A percentile compares a stretch with the other conserved stretches of the same genome.
These are phyloP conservation scores for Phataginus tricuspis DNA, from an alignment of 2,797 vertebrate genomes.

Conservation along the genomic window DNA sequence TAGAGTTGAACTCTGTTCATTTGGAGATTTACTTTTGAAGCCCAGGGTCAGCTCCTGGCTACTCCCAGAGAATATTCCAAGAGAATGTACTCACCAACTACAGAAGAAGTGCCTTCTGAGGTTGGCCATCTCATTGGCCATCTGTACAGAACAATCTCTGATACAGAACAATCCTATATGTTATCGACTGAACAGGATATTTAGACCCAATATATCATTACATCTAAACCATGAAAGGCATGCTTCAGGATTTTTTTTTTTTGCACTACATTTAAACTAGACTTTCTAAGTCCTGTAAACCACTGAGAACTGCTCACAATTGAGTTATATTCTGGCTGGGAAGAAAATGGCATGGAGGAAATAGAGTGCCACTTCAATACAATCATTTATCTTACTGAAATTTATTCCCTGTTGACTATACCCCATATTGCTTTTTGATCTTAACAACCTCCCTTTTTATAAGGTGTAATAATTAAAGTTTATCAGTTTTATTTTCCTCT, in stretches of 20 bases:
- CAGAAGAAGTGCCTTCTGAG: not conserved
- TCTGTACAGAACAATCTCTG: not conserved
- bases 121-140: not conserved
- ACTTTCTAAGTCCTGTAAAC: not conserved
- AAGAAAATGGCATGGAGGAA: not conserved
- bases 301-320: not conserved
- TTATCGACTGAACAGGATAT: not conserved
- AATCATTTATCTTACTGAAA: slow-evolving; percentile 51
- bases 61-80: not conserved
- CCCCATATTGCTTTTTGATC: not conserved
- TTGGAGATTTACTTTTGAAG: slow-evolving; percentile 41
- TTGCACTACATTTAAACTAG: not conserved
- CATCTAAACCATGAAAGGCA: not conserved
- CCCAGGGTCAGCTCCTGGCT: not conserved
- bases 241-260: not conserved
- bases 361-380: not conserved
- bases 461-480: slow-evolving; percentile 32
- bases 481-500: not conserved
- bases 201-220: not conserved
- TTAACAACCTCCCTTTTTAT: not conserved
- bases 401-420: slow-evolving; percentile 7
- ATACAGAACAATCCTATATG: not conserved
- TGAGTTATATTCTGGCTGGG: not conserved
- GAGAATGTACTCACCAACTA: not conserved
- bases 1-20: not conserved